Base-by-base conservation (phyloP, 2,888 invertebrate genomes). In the Agrochola litura region DNA sequence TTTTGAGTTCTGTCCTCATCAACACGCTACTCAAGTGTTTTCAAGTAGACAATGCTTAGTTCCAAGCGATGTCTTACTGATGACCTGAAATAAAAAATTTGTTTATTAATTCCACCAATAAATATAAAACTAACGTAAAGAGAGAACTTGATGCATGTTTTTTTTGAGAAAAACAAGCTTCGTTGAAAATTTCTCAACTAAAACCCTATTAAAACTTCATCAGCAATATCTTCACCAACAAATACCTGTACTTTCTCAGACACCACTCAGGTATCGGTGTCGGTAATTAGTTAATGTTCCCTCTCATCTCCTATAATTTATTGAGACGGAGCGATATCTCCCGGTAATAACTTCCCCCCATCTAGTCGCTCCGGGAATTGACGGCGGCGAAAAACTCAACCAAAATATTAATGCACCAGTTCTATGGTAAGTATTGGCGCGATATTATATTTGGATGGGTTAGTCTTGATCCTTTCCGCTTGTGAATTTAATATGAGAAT, bases 231-330 rank as follows among this genome's bases (percentile, higher is more conserved):
- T 67, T 73, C 65, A 5, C 12, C 74, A 25, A 63, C 64, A 74
- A 79, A 76, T 85, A 85, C 76, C 75, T 77, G 63, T 81, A 73
- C 69, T 74, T 68, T 60, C 70, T 75, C 60, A 71, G 58, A 65
- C 60, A 82, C 49, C 73, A 73, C 85, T 84, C 92, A 94, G 95
- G 94, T 95, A 95, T 95, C 95, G 95, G 92, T 95, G 92, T 94
- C 93, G 88, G 94, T 96, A 96, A 96, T 96, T 96, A 96, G 95
- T 96, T 96, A 96, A 96, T 96, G 96, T 93, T 94, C 92, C 89
- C 92, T 93, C 95, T 96, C 96, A 96, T 96, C 96, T 95, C 92
- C 92, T 92, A 93, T 96, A 96, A 96, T 96, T 96, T 96, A 96
- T 96, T 96, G 96, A 96, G 96, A 96, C 95, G 92, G 95, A 96